phyloP scores from a whole-genome alignment of 92 coral and sea anemone genomes.

The Phenganax subtilis region DNA sequence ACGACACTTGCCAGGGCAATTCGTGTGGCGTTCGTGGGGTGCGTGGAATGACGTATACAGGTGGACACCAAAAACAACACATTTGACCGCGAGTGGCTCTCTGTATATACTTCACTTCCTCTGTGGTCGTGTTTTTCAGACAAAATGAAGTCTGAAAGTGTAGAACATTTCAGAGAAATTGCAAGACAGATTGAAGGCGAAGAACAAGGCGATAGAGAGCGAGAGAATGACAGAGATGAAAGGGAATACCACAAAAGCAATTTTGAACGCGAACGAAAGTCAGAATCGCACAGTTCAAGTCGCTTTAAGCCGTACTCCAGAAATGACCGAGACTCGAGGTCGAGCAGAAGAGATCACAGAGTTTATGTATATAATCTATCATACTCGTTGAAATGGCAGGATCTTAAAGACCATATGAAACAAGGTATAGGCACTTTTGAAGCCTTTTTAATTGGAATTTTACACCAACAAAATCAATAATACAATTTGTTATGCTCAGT shows the following conservation, averaged over 20 bases:
- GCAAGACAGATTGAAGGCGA: constrained; percentile 43
- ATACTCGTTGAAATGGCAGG: constrained; percentile 83
- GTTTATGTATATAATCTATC: constrained; percentile 83
- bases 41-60: too few species aligned
- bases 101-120: too few species aligned
- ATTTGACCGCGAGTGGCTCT: too few species aligned
- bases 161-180: constrained; percentile 29
- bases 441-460: too few species aligned
- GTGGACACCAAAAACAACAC: too few species aligned
- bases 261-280: constrained; percentile 76
- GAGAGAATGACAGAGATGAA: constrained; percentile 65
- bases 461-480: too few species aligned
- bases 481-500: neutral
- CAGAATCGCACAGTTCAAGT: constrained; percentile 49
- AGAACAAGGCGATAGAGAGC: constrained; percentile 80
- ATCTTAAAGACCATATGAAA: constrained; percentile 82
- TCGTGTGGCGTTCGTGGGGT: too few species aligned
- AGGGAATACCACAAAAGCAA: constrained; percentile 72
- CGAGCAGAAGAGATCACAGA: constrained; percentile 62
- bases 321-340: constrained; percentile 41
- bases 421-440: constrained; percentile 51
- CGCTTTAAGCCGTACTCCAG: constrained; percentile 74
- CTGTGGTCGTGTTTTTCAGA: neutral
- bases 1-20: too few species aligned
- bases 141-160: constrained; percentile 32